phyloP scores from a whole-genome alignment of 2,888 invertebrate genomes.

The Acrobasis repandana region DNA sequence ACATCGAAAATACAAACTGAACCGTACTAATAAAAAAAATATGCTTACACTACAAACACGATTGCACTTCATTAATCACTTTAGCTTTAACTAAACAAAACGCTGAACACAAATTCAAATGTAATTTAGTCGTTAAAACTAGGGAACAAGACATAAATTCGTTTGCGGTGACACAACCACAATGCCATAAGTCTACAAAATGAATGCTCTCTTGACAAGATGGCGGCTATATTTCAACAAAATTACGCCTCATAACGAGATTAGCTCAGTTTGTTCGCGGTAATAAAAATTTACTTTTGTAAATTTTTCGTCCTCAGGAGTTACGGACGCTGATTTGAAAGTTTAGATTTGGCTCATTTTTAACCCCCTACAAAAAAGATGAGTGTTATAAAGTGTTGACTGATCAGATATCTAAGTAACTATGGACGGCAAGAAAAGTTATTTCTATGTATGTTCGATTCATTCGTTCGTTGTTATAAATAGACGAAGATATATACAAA shows the following conservation, averaged over 20 bases:
- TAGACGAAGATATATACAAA: too few relatives aligned
- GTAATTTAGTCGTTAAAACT: constrained; percentile 13
- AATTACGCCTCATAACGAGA: constrained; percentile 56
- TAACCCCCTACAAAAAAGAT: too few relatives aligned
- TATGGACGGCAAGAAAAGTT: too few relatives aligned
- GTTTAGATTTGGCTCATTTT: constrained; percentile 13
- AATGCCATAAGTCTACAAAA: constrained; percentile 47
- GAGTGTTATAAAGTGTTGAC: neutral
- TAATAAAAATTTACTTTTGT: constrained; percentile 42
- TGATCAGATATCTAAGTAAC: too few relatives aligned
- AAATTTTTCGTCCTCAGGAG: constrained; percentile 31
- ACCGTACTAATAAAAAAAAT: neutral
- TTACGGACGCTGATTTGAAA: constrained; percentile 14
- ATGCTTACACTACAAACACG: constrained; percentile 8
- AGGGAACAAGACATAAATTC: constrained; percentile 13
- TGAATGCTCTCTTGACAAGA: constrained; percentile 55
- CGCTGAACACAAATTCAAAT: neutral
- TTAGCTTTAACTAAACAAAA: constrained; percentile 13
- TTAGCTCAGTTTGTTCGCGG: constrained; percentile 48
- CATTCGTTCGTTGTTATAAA: too few relatives aligned
- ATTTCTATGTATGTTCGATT: too few relatives aligned
- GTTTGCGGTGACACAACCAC: constrained; percentile 17
- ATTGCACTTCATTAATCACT: constrained; percentile 19
- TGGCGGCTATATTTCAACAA: constrained; percentile 55
- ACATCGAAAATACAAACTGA: neutral